Base-by-base conservation (phyloP, 53 echinoderm and acorn worm genomes). In the Astropecten irregularis region DNA sequence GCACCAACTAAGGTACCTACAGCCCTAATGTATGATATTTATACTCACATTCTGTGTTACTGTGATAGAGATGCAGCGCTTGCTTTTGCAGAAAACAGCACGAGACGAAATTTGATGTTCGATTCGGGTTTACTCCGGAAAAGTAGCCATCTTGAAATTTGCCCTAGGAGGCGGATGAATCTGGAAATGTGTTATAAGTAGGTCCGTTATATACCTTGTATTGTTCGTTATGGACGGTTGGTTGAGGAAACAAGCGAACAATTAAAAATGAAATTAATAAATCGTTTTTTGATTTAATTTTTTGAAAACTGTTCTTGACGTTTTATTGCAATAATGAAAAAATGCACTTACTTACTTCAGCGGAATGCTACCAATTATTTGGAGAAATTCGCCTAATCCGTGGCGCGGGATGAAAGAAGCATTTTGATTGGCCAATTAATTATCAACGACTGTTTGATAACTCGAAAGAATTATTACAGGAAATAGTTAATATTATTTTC, bases 71-170 rank as follows among this genome's bases (percentile, higher is more conserved):
- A 2, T 79, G 28, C 42, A 46, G n/a, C 62, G 47, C 47, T 76
- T 34, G 49, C 42, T 47, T 61, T 40, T 79, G 79, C 61, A 79
- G 79, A 79, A 79, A 50, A 50, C 15, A 19, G 60, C 42, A 39
- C 32, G 62, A 46, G 28, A 79, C 42, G 27, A 79, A 66, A 61
- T 19, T 60, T 32, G 46, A 16, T 32, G 10, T 76, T 7, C 23
- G 11, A 30, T 60, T 60, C 32, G 28, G 46, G 6, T 35, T 46
- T 31, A 11, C 2, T 10, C 60, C 60, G 62, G 32, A 79, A 44
- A 79, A 62, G 79, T 61, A 31, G 79, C 79, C 79, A 79, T 79
- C 79, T 79, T 79, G 79, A 79, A 79, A 79, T 59, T 72, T 79
- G 4, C 35, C 14, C 31, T 15, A 31, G 79, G 79, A 19, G 6